phyloP scores from a whole-genome alignment of 2,113 vertebrate genomes.

The Pithys albifrons region DNA sequence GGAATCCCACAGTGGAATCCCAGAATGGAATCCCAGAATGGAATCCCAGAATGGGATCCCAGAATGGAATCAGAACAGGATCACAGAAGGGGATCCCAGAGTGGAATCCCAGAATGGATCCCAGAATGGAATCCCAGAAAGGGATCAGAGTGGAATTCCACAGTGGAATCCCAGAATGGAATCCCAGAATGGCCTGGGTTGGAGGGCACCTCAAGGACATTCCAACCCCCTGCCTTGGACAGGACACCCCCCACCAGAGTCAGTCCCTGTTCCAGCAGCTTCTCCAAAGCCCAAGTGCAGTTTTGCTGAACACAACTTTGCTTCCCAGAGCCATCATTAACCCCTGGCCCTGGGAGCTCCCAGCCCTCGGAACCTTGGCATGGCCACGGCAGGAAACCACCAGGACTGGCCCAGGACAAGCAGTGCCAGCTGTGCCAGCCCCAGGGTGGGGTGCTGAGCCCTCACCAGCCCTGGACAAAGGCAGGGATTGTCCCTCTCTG shows the following conservation, averaged over 20 bases:
- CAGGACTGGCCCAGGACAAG: fast-evolving
- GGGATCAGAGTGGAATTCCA: no score
- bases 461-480: not conserved
- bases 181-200: not conserved
- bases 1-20: not conserved
- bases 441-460: not conserved
- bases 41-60: no score
- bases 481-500: not conserved
- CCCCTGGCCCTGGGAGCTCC: not conserved
- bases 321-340: not conserved
- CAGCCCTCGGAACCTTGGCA: not conserved
- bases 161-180: not conserved
- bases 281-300: not conserved
- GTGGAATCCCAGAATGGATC: not conserved
- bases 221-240: not conserved
- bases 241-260: not conserved
- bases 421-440: not conserved
- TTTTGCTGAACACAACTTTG: not conserved
- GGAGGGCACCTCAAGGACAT: not conserved
- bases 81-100: no score
- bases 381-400: fast-evolving
- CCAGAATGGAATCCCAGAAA: no score
- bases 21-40: not conserved
- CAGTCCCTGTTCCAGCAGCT: fast-evolving
- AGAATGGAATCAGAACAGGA: no score